Evolutionary conservation across 2,113 vertebrate genomes (phyloP).

Genomic region (Tyrannus savana): DNA sequence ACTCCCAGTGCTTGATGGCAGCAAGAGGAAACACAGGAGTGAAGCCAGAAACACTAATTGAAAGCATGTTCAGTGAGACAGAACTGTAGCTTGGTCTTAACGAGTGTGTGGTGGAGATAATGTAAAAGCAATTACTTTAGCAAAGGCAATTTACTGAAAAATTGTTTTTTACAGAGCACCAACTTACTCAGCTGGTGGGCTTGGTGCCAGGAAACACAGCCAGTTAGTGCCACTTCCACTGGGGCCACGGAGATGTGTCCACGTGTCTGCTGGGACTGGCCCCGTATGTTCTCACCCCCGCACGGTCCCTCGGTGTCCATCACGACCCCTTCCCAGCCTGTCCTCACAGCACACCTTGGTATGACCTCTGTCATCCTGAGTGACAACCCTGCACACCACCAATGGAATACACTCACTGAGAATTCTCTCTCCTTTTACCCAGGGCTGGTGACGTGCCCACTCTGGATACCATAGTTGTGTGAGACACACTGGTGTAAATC

Average conservation of each 20-base stretch:
- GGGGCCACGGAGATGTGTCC: background rate
- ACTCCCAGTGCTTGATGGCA: background rate
- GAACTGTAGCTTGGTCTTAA: background rate
- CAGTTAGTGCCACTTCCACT: background rate
- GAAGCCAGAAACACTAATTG: conserved; percentile 7
- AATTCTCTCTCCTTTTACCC: background rate
- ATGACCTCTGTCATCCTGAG: background rate
- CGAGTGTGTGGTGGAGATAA: conserved; percentile 16
- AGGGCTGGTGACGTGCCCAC: background rate
- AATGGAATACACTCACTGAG: background rate
- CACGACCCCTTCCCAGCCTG: background rate
- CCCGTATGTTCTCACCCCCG: background rate
- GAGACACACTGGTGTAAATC: background rate
- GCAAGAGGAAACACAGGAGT: background rate
- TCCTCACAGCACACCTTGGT: background rate
- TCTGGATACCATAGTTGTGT: background rate
- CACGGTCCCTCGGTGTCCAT: accelerated
- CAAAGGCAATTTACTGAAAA: conserved; percentile 29
- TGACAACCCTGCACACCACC: accelerated
- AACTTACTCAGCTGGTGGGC: background rate
- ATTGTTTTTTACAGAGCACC: background rate
- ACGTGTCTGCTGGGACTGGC: background rate
- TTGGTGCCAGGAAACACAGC: background rate
- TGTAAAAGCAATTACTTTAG: conserved; percentile 60
- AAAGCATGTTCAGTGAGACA: background rate